Base-by-base conservation (phyloP, 1,140 invertebrate species). In the Cydia strobilella region DNA sequence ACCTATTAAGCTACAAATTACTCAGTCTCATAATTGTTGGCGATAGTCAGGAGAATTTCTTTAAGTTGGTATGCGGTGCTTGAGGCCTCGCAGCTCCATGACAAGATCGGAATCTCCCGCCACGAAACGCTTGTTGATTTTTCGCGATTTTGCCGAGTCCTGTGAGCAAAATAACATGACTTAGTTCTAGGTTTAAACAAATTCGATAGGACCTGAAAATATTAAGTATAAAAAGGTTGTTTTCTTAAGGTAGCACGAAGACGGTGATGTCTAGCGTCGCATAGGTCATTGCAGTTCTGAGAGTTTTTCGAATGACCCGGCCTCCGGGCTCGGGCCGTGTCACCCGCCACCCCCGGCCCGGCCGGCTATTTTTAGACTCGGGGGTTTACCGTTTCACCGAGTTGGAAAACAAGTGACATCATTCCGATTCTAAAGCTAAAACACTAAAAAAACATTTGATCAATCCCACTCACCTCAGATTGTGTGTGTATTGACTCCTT, bases 81-180 rank as follows among this genome's bases (percentile, higher is more conserved):
- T 95, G 65, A 95, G 85, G 65, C 94, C 94, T 78, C 93, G 91
- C 59, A 95, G 90, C 85, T 95, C 94, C 27, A 93, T 85, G 6
- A 94, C 94, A 27, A 95, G 87, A 79, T 93, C 94, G 39, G 94
- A 93, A 75, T 94, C 94, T 69, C 89, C 91, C 3, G 94, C 88
- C 23, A 95, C 91, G 82, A 94, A 94, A 35, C 94, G 89, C 80
- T 95, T 95, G 77, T 94, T 92, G 82, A 94, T 94, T 79, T 92
- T 88, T 79, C 87, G 84, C 65, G 74, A 75, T 73, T 88, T 86
- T 51, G 80, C 74, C 74, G 80, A 72, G 74, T 85, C 84, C 89
- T 91, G 85, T 76, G 66, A 75, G 80, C 69, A 83, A 86, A 83
- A 79, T 35, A 80, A 35, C 13, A 69, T 39, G 15, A 39, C 31